Percentiles rank a stretch among this genome's conserved stretches.
phyloP scores from a whole-genome alignment of 2,888 invertebrate genomes.

The Lasioglossum lativentre region DNA sequence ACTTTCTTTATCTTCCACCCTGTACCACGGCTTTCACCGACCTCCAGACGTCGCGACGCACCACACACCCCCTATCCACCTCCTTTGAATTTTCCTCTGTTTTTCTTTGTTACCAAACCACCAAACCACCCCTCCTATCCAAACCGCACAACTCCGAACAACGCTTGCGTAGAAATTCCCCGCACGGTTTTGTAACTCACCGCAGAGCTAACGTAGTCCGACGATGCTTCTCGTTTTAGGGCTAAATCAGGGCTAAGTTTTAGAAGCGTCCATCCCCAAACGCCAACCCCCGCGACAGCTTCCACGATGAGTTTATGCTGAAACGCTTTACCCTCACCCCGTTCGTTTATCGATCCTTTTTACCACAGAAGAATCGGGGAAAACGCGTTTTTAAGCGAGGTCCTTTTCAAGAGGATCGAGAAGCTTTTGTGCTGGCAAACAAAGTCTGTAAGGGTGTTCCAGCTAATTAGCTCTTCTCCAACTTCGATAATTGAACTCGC shows the following conservation, averaged over 20 bases:
- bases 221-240: constrained; percentile 32
- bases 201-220: constrained; percentile 40
- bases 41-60: constrained; percentile 32
- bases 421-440: background rate
- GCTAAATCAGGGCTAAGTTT: constrained; percentile 60
- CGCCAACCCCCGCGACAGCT: background rate
- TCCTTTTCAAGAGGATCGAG: background rate
- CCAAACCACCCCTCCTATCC: background rate
- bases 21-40: background rate
- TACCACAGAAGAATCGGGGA: background rate
- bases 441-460: background rate
- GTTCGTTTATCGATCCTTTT: constrained; percentile 3
- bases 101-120: constrained; percentile 19
- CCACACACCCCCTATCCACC: background rate
- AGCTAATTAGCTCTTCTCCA: background rate
- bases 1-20: background rate
- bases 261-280: constrained; percentile 39
- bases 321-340: background rate
- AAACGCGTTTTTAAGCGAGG: background rate
- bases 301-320: background rate
- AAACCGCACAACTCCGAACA: background rate
- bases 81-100: constrained; percentile 17
- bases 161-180: constrained; percentile 36
- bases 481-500: background rate
- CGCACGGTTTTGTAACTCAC: constrained; percentile 53